Conservation (phyloP, 2,888 invertebrate genomes). For the Trichogramma evanescens region DNA sequence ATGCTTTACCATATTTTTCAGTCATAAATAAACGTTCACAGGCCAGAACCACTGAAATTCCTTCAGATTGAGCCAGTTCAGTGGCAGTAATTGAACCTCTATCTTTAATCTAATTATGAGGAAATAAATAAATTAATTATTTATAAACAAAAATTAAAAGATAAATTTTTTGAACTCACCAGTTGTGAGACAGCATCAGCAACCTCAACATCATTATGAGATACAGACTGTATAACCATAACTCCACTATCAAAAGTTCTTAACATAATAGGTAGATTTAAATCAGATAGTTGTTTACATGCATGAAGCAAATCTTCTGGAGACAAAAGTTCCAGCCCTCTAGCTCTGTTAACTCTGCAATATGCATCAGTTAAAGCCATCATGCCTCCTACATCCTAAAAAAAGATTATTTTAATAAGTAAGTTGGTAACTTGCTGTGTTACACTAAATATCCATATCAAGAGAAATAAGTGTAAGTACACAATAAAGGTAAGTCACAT, state of each 20-base stretch:
- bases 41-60: constrained; percentile 82
- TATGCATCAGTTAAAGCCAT: constrained; percentile 95
- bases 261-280: constrained; percentile 67
- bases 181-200: constrained; percentile 60
- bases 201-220: constrained; percentile 65
- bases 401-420: constrained; percentile 6
- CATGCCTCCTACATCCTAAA: constrained; percentile 84
- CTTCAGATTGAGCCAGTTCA: constrained; percentile 75
- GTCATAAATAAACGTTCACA: constrained; percentile 82
- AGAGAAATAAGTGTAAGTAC: too few species aligned
- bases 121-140: constrained; percentile 3
- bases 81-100: constrained; percentile 73
- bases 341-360: constrained; percentile 91
- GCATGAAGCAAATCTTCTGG: constrained; percentile 95
- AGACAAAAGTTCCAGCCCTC: constrained; percentile 91
- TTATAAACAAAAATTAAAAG: neutral
- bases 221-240: constrained; percentile 79
- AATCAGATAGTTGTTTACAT: constrained; percentile 64
- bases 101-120: constrained; percentile 54
- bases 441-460: neutral
- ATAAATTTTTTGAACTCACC: constrained; percentile 45
- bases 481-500: too few species aligned
- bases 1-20: constrained; percentile 79
- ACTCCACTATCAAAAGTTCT: constrained; percentile 91
- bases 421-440: neutral